These are phyloP conservation scores for Esox lucius DNA, from an alignment of 2,797 vertebrate genomes.

Conservation along the genomic window DNA sequence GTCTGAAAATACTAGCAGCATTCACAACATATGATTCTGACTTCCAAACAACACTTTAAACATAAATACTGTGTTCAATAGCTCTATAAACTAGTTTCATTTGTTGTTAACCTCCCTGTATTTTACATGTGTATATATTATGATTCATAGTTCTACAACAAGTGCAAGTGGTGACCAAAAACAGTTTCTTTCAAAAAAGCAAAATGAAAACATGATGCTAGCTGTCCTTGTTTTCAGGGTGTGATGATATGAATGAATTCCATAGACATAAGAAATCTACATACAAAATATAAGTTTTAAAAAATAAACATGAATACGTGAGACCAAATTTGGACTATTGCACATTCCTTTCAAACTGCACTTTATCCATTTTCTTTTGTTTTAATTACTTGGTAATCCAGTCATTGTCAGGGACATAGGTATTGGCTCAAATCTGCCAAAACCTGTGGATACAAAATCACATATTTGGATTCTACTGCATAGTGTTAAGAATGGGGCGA, in stretches of 20 bases:
- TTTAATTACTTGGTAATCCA: conserved; percentile 50
- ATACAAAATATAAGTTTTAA: conserved; percentile 80
- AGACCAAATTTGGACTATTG: conserved; percentile 74
- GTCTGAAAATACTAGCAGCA: conserved; percentile 79
- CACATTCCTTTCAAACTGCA: conserved; percentile 73
- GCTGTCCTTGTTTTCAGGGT: conserved; percentile 64
- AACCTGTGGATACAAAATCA: conserved; percentile 64
- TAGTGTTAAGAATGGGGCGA: conserved; percentile 58
- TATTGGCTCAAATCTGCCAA: conserved; percentile 58
- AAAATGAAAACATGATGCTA: conserved; percentile 58
- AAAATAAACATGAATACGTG: conserved; percentile 79
- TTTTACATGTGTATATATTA: conserved; percentile 57
- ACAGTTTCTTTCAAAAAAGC: conserved; percentile 54
- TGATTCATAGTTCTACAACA: conserved; percentile 70
- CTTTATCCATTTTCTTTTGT: conserved; percentile 48
- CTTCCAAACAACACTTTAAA: conserved; percentile 74
- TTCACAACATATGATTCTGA: conserved; percentile 74
- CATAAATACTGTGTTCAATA: conserved; percentile 69
- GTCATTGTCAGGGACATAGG: conserved; percentile 38
- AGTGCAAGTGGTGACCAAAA: conserved; percentile 74
- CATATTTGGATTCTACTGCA: conserved; percentile 68
- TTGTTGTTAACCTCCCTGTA: conserved; percentile 68
- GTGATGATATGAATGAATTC: conserved; percentile 60
- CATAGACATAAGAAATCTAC: conserved; percentile 42
- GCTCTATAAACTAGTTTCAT: conserved; percentile 70